Base-by-base conservation (phyloP, 2,888 invertebrate species). In the Noctua fimbriata region DNA sequence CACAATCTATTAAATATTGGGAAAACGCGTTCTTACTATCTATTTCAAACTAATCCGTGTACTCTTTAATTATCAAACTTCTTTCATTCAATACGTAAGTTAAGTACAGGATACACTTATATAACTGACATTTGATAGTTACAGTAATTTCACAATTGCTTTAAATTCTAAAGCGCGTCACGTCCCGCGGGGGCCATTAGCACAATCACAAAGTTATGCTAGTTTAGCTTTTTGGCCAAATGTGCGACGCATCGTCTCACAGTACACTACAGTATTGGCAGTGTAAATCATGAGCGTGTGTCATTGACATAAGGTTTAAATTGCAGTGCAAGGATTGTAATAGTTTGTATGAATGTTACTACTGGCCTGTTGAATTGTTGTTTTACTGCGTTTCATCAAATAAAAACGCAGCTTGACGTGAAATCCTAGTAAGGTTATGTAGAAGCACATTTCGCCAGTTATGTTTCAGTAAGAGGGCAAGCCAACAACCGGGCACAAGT, bases 161-260 rank as follows among this genome's bases (percentile, higher is more conserved):
- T 77, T 65, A 82, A 74, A 86, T 69, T 74, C 52, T 65, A 72
- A 65, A 82, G 47, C 36, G 58, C 36, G 24, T 2, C 36, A 32
- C 71, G 36, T 72, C 69, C 73, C 69, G 44, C 14, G 58, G 52
- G 78, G 5, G 21, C 78, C 71, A 82, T 86, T 82, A 78, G 65
- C 52, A 58, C 72, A 72, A 86, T 84, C 69, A 72, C 65, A 55
- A 86, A 82, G 84, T 82, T 84, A 77, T 77, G 32, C 16, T 65
- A 60, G 77, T 78, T 86, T 71, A 72, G 58, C 60, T 77, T 72
- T 70, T 84, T n/a, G 14, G n/a, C 65, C 65, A 74, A 82, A 78
- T 74, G 86, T 78, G 41, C 69, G 18, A 72, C 14, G 41, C 74
- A 74, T 65, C 32, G 66, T 21, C 63, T 32, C 44, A 74, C 28